Base-by-base conservation (phyloP, 2,797 vertebrate genomes). In the Ceryle rudis region DNA sequence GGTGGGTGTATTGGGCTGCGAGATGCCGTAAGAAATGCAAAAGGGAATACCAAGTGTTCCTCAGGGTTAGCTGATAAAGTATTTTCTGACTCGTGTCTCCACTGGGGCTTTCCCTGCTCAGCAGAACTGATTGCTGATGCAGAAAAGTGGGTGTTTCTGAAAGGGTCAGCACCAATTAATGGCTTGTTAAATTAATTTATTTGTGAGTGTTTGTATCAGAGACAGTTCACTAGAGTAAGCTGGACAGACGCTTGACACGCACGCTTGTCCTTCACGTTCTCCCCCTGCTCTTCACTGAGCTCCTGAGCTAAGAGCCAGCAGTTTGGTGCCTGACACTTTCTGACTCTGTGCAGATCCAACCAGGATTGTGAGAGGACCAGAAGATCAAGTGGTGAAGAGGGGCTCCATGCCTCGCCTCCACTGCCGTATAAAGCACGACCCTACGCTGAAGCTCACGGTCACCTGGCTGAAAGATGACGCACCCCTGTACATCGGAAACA, bases 391-490 rank as follows among this genome's bases (percentile, higher is more conserved):
- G 6, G 97, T 94, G 71, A 96, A 97, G 94, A 98, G 98, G 81
- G 99, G 99, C 70, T 98, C 97, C 67, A 96, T 96, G 1, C 98
- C 97, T 74, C 98, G 98, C 60, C 98, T 99, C 35, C 97, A 98
- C 87, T 99, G 99, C 79, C 98, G 98, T 3, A 97, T 99, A 72
- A 98, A 98, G 84, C 98, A 98, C 4, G 99, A 99, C 93, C 95
- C 98, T 8, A 98, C 98, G 7, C 97, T 99, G 52, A 97, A 97
- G 9, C 86, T 98, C 95, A 97, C 98, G 0, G 98, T 99, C 80
- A 95, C 95, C 93, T 99, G 99, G 99, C 98, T 98, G 25, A 99
- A 99, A 94, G 98, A 99, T 0, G 98, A 99, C 1, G 98, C 98
- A 37, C 98, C 98, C 1, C 97, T 99, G 9, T 79, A 97, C 79